Evolutionary conservation across 2,888 invertebrate genomes (phyloP).

Genomic region (Agrochola macilenta): DNA sequence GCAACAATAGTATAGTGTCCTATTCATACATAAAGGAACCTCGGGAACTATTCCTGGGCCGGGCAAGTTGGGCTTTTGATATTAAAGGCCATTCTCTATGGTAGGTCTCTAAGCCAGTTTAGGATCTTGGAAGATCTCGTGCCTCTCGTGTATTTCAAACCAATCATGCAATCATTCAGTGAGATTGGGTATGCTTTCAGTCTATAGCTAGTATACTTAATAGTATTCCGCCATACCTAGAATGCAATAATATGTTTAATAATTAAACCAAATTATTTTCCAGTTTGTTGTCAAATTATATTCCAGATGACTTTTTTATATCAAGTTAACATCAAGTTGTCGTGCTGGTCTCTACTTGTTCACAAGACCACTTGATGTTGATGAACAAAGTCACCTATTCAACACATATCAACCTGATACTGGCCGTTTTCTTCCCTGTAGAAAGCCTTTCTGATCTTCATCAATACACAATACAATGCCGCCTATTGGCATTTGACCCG

Average conservation of each 20-base stretch:
- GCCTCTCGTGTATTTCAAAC: background rate
- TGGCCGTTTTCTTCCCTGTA: background rate
- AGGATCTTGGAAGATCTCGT: background rate
- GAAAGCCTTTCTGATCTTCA: too few species aligned
- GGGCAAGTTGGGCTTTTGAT: background rate
- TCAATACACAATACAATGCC: too few species aligned
- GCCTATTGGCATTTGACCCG: too few species aligned
- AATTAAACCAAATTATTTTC: background rate
- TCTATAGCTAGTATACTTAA: background rate
- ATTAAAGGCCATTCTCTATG: background rate
- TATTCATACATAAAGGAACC: constrained; percentile 39
- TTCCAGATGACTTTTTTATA: too few species aligned
- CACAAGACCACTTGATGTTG: too few species aligned
- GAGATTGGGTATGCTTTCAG: background rate
- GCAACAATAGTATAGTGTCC: constrained; percentile 14
- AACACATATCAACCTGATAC: background rate
- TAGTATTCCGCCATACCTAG: background rate
- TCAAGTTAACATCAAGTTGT: too few species aligned
- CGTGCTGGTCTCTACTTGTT: too few species aligned
- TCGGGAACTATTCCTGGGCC: constrained; percentile 7
- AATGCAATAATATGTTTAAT: background rate
- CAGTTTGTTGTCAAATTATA: background rate
- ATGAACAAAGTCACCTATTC: too few species aligned
- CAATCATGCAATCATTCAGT: background rate
- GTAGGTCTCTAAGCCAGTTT: background rate